A percentile compares a stretch with the other conserved stretches of the same genome.
Conservation (phyloP, 2,113 vertebrate species). For the Emydura subglobosa region DNA sequence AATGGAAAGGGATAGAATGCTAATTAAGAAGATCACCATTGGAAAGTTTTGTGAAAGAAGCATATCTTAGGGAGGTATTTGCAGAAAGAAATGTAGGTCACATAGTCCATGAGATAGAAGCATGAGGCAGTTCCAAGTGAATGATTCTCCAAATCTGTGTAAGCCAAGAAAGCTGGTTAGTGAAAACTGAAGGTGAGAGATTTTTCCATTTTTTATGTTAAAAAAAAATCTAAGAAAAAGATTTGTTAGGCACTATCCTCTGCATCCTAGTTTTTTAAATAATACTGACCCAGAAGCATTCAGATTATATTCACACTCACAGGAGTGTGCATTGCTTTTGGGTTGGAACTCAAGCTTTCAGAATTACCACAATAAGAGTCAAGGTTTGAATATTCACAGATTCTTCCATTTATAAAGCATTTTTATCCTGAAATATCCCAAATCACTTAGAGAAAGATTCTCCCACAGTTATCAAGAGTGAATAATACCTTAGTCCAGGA, state of each 20-base stretch:
- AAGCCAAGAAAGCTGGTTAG: neutral
- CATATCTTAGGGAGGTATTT: neutral
- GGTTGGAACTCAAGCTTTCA: neutral
- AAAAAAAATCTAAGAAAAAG: neutral
- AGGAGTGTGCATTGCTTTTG: neutral
- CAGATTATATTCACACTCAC: neutral
- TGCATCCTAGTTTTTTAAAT: neutral
- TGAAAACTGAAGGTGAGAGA: neutral
- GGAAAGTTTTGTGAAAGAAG: constrained; percentile 17
- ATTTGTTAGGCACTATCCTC: neutral
- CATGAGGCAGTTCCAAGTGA: neutral
- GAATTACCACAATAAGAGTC: neutral
- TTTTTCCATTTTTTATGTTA: neutral
- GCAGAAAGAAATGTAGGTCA: neutral
- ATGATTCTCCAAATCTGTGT: too few species aligned
- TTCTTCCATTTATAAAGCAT: neutral
- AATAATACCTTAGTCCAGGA: too few species aligned
- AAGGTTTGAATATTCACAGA: neutral
- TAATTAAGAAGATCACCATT: neutral
- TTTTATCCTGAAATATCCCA: neutral
- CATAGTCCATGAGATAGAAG: neutral
- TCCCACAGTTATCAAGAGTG: too few species aligned
- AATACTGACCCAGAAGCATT: neutral
- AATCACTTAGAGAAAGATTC: neutral
- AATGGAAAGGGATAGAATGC: neutral